These are phyloP conservation scores for Zaprionus lachaisei DNA, from an alignment of 1,140 invertebrate genomes.

Conservation along the genomic window DNA sequence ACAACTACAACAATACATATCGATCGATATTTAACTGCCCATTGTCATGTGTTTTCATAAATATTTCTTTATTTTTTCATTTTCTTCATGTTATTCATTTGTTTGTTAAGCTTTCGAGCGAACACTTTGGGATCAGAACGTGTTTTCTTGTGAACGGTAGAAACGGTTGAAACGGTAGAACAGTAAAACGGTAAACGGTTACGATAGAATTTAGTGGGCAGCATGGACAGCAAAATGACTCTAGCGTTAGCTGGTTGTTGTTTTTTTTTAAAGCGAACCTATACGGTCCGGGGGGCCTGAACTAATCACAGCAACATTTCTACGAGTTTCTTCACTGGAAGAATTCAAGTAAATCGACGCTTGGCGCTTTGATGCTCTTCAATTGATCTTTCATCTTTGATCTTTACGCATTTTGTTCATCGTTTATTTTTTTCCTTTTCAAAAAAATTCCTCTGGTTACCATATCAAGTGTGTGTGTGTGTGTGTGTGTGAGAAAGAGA, in stretches of 20 bases:
- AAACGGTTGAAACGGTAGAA: conserved; percentile 26
- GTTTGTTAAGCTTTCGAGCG: conserved; percentile 38
- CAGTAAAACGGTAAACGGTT: conserved; percentile 33
- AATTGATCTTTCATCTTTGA: conserved; percentile 48
- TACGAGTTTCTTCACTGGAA: conserved; percentile 25
- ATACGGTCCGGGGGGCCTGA: neutral
- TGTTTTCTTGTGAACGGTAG: conserved; percentile 38
- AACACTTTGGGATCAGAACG: conserved; percentile 11
- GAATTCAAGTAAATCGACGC: conserved; percentile 69
- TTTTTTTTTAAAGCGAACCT: conserved; percentile 29
- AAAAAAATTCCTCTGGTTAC: conserved; percentile 6
- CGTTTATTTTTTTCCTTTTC: conserved; percentile 20
- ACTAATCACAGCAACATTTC: neutral
- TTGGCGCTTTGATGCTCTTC: conserved; percentile 76
- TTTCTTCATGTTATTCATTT: conserved; percentile 41
- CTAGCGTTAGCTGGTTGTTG: conserved; percentile 46
- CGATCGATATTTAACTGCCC: conserved; percentile 23
- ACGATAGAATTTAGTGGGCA: conserved; percentile 56
- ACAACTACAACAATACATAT: conserved; percentile 27
- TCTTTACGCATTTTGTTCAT: conserved; percentile 17
- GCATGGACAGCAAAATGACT: conserved; percentile 35
- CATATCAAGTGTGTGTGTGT: neutral
- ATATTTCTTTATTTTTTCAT: conserved; percentile 45
- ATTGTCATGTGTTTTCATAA: conserved; percentile 59
- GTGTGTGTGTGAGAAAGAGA: neutral